phyloP scores from a whole-genome alignment of 2,113 vertebrate genomes.

The Lagopus muta region DNA sequence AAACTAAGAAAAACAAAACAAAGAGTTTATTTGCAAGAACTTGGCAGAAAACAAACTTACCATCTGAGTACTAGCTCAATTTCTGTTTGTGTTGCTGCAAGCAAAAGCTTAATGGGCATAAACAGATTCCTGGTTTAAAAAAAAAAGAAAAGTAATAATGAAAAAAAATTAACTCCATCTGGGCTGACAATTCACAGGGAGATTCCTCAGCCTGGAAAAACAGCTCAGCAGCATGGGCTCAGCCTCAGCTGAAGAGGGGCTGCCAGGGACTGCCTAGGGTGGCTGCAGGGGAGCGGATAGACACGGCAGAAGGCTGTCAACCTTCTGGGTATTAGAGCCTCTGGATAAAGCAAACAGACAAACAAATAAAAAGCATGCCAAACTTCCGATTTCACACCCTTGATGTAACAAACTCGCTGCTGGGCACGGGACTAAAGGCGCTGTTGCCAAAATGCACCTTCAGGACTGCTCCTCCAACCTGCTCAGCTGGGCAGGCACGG shows the following conservation, averaged over 20 bases:
- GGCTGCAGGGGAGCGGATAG: background rate
- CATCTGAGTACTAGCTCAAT: background rate
- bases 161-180: constrained; percentile 26
- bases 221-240: background rate
- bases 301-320: background rate
- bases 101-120: constrained; percentile 49
- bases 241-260: background rate
- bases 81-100: constrained; percentile 39
- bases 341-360: background rate
- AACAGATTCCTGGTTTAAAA: constrained; percentile 30
- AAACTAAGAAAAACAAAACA: too few species aligned
- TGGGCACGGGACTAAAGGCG: background rate
- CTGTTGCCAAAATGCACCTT: background rate
- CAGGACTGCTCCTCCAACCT: background rate
- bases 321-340: background rate
- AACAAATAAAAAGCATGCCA: background rate
- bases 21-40: background rate
- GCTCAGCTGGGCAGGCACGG: background rate
- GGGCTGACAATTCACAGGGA: constrained; percentile 31
- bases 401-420: background rate
- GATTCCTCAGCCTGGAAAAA: constrained; percentile 25
- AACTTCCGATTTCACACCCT: background rate
- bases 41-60: background rate
- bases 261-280: background rate
- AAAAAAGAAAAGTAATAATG: background rate